Evolutionary conservation across 23 tunicate genomes (phyloP).

Genomic region (Oikopleura albicans): DNA sequence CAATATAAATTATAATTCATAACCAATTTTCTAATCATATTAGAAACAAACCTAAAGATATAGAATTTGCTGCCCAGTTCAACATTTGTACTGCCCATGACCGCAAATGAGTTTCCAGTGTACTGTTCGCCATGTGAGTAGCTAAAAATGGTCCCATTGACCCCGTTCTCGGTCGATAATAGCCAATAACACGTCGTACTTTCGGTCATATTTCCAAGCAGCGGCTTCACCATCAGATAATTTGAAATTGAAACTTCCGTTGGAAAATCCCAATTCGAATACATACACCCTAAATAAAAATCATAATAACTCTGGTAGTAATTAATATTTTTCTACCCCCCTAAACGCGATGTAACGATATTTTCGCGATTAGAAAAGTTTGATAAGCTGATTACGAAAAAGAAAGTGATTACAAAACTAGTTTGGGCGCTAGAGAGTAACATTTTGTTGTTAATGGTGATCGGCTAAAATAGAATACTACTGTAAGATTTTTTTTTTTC

Average conservation of each 20-base stretch:
- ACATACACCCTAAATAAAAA: constrained; percentile 3
- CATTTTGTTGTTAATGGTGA: too few species aligned
- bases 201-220: neutral
- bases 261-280: neutral
- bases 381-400: too few species aligned
- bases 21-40: too few species aligned
- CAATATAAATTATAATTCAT: too few species aligned
- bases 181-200: neutral
- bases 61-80: neutral
- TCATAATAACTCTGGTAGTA: too few species aligned
- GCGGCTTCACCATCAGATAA: neutral
- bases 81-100: neutral
- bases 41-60: neutral
- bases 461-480: too few species aligned
- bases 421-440: too few species aligned
- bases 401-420: too few species aligned
- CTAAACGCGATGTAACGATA: too few species aligned
- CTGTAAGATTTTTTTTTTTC: too few species aligned
- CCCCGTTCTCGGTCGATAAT: neutral
- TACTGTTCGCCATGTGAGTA: neutral
- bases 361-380: too few species aligned
- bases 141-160: neutral
- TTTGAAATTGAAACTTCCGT: neutral
- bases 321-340: too few species aligned
- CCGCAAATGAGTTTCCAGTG: constrained; percentile 9